Percentiles rank a stretch among this genome's conserved stretches.
Evolutionary conservation across 2,113 vertebrate genomes (phyloP).

Genomic region (Ammodytes dubius): DNA sequence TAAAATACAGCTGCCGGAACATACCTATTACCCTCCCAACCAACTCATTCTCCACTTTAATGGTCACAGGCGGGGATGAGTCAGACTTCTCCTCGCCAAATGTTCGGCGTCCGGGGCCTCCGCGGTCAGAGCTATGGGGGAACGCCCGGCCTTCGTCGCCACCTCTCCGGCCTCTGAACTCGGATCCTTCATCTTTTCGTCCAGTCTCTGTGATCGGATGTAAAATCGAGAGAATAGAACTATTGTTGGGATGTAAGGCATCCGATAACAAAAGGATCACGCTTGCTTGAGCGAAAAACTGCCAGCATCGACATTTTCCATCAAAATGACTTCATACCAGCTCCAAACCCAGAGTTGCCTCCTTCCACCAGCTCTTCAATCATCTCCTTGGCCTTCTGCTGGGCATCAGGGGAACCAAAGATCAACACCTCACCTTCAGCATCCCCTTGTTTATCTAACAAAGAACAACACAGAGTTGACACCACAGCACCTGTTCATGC

Average conservation of each 20-base stretch:
- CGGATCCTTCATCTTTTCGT: not conserved
- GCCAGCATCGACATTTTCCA: not conserved
- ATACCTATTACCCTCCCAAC: conserved; percentile 90
- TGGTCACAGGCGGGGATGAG: conserved; percentile 61
- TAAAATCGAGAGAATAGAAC: not conserved
- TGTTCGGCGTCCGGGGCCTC: not conserved
- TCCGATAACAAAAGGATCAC: not conserved
- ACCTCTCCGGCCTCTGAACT: not conserved
- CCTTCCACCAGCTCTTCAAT: conserved; percentile 86
- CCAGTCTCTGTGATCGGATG: not conserved
- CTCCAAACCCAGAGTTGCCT: conserved; percentile 12
- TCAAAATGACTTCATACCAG: conserved; percentile 34
- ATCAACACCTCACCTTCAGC: conserved; percentile 88
- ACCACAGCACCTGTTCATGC: not conserved
- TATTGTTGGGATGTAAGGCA: not conserved
- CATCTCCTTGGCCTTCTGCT: conserved; percentile 90
- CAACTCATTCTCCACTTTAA: conserved; percentile 81
- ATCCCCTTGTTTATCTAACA: conserved; percentile 86
- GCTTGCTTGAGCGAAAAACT: not conserved
- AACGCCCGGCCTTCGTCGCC: not conserved
- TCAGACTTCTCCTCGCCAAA: not conserved
- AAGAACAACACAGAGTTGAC: accelerated
- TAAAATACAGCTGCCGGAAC: not conserved
- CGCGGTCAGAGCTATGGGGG: not conserved
- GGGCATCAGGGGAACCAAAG: conserved; percentile 86